Conservation (phyloP, 2,113 vertebrate species). For the Hemicordylus capensis region DNA sequence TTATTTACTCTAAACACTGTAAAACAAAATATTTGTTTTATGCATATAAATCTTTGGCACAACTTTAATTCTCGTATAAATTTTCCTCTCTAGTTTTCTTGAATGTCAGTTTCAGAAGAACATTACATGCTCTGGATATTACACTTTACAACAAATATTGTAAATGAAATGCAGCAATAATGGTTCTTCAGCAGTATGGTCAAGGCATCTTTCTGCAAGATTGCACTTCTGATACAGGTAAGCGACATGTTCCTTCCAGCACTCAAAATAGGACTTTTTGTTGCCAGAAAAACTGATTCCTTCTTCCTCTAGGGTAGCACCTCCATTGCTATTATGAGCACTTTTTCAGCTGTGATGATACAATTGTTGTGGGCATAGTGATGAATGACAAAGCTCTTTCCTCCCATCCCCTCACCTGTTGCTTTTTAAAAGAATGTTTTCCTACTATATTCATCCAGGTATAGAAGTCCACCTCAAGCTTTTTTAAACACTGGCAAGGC, state of each 20-base stretch:
- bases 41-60: not conserved
- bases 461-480: not conserved
- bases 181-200: too few relatives aligned
- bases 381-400: not conserved
- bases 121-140: not conserved
- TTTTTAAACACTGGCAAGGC: too few relatives aligned
- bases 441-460: not conserved
- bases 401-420: not conserved
- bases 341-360: not conserved
- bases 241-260: not conserved
- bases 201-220: too few relatives aligned
- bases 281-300: too few relatives aligned
- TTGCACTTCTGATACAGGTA: not conserved
- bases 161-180: too few relatives aligned
- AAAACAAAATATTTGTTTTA: too few relatives aligned
- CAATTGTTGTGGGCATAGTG: not conserved
- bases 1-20: not conserved
- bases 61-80: not conserved
- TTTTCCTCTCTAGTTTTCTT: not conserved
- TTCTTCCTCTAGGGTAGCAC: not conserved
- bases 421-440: not conserved
- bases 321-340: not conserved
- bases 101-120: not conserved
- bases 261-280: not conserved
- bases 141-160: not conserved